Conservation (phyloP, 53 echinoderm and acorn worm species). For the Patiria pectinifera region DNA sequence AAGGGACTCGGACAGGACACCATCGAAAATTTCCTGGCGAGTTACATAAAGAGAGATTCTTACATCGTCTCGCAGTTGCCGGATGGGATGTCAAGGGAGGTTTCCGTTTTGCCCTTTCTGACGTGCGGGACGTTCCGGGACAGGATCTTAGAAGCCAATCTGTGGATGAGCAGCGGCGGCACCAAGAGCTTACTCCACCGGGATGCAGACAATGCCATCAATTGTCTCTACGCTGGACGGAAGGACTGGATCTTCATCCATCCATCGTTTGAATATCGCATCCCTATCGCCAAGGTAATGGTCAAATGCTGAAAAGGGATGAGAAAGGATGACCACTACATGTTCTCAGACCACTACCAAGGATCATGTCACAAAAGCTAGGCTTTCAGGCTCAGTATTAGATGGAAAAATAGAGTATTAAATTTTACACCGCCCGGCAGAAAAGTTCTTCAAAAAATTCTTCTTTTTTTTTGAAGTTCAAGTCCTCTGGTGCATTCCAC, state of each 20-base stretch:
- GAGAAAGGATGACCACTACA: too few relatives aligned
- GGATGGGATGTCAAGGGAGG: constrained; percentile 74
- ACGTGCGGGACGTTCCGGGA: constrained; percentile 90
- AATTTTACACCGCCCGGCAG: too few relatives aligned
- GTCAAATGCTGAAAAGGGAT: not conserved
- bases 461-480: too few relatives aligned
- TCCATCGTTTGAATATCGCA: constrained; percentile 74
- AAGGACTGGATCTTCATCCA: constrained; percentile 94
- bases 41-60: constrained; percentile 69
- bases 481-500: too few relatives aligned
- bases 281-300: constrained; percentile 66
- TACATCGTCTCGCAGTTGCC: constrained; percentile 95
- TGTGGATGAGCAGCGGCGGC: constrained; percentile 91
- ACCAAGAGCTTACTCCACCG: constrained; percentile 88
- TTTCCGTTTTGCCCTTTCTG: constrained; percentile 81
- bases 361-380: too few relatives aligned
- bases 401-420: too few relatives aligned
- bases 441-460: too few relatives aligned
- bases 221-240: constrained; percentile 89
- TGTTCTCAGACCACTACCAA: too few relatives aligned
- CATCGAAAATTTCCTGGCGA: constrained; percentile 74
- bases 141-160: constrained; percentile 83
- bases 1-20: constrained; percentile 94
- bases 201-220: constrained; percentile 94
- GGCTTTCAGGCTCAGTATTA: too few relatives aligned